Evolutionary conservation across 2,113 vertebrate species (phyloP).

Genomic region (Neodontobutis hainanensis): DNA sequence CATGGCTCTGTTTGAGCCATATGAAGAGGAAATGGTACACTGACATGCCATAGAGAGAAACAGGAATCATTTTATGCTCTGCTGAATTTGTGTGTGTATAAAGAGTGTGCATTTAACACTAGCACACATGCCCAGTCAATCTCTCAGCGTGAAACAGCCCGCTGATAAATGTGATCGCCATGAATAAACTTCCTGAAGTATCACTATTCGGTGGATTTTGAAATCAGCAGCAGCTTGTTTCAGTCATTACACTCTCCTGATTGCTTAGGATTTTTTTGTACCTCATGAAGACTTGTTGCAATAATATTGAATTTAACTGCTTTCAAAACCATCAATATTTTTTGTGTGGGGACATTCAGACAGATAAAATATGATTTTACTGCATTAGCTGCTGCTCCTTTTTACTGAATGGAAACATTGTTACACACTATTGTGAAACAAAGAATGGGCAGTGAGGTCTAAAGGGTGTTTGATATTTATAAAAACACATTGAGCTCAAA

Average conservation of each 20-base stretch:
- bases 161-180: conserved; percentile 18
- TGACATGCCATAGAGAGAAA: conserved; percentile 40
- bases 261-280: not conserved
- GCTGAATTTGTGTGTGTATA: conserved; percentile 51
- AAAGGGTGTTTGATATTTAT: conserved; percentile 39
- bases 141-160: conserved; percentile 9
- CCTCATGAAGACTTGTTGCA: not conserved
- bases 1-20: conserved; percentile 58
- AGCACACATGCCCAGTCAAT: conserved; percentile 28
- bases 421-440: conserved; percentile 15
- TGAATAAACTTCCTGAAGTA: conserved; percentile 4
- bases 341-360: not conserved
- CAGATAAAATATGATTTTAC: conserved; percentile 20
- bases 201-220: not conserved
- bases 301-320: not conserved
- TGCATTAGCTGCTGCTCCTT: conserved; percentile 36
- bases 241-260: not conserved
- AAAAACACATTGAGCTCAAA: conserved; percentile 21
- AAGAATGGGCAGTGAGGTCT: conserved; percentile 9
- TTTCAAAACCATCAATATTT: not conserved
- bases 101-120: conserved; percentile 43
- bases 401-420: conserved; percentile 36
- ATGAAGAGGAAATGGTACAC: conserved; percentile 46
- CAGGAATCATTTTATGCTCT: conserved; percentile 57
- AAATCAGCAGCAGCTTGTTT: conserved; percentile 1